Percentiles rank a stretch among this genome's conserved stretches.
Conservation (phyloP, 92 coral and sea anemone species). For the Porites divaricata region DNA sequence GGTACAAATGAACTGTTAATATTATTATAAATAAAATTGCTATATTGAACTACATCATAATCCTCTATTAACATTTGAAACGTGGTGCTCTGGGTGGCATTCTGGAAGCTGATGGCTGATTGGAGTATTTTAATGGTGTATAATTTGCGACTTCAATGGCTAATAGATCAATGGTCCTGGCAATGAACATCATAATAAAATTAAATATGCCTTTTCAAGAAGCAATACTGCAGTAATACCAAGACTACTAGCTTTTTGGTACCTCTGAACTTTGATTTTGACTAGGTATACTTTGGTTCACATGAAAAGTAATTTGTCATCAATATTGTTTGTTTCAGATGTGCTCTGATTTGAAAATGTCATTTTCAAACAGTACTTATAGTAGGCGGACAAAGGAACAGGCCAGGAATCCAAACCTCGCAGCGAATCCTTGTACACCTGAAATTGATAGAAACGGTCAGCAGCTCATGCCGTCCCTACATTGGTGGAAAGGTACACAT, state of each 20-base stretch:
- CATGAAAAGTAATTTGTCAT: not conserved
- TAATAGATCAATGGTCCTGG: too few species aligned
- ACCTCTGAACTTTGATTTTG: not conserved
- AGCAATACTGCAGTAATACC: too few species aligned
- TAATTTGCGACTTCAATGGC: too few species aligned
- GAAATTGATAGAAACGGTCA: not conserved
- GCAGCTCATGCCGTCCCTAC: not conserved
- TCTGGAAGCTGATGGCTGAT: too few species aligned
- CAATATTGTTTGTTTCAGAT: not conserved
- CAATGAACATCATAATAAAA: too few species aligned
- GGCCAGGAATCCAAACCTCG: not conserved
- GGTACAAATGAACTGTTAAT: not conserved
- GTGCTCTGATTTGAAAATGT: slow-evolving; percentile 31
- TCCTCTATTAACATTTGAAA: not conserved
- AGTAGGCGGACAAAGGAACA: not conserved
- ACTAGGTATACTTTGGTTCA: not conserved
- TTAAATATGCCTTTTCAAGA: too few species aligned
- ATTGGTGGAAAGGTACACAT: slow-evolving; percentile 21
- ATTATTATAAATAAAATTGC: not conserved
- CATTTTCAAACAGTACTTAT: not conserved
- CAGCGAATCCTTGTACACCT: not conserved
- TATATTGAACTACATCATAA: not conserved
- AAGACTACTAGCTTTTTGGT: too few species aligned
- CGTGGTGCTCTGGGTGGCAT: too few species aligned
- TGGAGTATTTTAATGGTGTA: too few species aligned